These are phyloP conservation scores for Hippocampus mohnikei DNA, from an alignment of 2,113 vertebrate genomes.

Conservation along the genomic window DNA sequence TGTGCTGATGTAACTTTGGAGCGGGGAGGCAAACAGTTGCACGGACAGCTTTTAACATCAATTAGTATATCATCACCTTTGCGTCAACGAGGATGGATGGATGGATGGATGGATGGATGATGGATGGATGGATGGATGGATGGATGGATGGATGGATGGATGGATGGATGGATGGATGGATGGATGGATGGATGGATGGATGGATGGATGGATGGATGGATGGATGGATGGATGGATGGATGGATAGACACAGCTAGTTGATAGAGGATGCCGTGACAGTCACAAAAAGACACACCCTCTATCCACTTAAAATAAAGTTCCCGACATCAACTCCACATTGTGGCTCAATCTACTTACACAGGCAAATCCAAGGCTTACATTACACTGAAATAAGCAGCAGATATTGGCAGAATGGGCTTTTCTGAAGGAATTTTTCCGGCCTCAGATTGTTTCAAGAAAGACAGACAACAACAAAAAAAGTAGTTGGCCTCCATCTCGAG, in stretches of 20 bases:
- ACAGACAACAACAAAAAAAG: conserved; percentile 60
- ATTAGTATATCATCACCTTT: too few relatives aligned
- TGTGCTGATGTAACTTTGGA: too few relatives aligned
- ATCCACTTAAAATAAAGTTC: conserved; percentile 59
- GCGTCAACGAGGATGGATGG: too few relatives aligned
- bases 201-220: too few relatives aligned
- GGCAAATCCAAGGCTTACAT: conserved; percentile 69
- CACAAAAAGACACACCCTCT: conserved; percentile 21
- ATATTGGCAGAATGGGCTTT: conserved; percentile 66
- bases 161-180: too few relatives aligned
- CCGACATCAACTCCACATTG: conserved; percentile 63
- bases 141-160: too few relatives aligned
- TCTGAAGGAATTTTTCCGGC: conserved; percentile 59
- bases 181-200: too few relatives aligned
- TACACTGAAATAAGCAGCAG: conserved; percentile 60
- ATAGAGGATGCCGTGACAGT: conserved; percentile 7
- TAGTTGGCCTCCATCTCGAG: conserved; percentile 43
- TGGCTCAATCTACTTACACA: conserved; percentile 69
- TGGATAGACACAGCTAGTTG: conserved; percentile 21
- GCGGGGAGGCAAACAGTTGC: too few relatives aligned
- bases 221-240: too few relatives aligned
- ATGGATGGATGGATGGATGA: too few relatives aligned
- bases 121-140: too few relatives aligned
- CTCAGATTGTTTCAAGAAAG: conserved; percentile 45
- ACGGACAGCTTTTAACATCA: too few relatives aligned